phyloP scores from a whole-genome alignment of 2,888 invertebrate genomes.

The Sinohyriopsis cumingii region DNA sequence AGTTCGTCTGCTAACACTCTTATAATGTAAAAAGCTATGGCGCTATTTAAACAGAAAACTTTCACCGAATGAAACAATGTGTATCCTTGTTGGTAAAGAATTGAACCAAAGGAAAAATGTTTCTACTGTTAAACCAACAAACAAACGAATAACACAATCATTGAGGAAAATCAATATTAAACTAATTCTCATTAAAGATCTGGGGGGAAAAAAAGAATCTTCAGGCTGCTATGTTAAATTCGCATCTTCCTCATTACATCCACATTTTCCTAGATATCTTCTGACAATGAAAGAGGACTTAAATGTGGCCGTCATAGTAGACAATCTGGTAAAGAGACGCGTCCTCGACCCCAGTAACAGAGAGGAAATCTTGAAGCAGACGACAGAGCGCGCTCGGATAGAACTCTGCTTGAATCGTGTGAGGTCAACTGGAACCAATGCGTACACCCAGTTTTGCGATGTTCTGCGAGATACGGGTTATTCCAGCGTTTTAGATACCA shows the following conservation, averaged over 20 bases:
- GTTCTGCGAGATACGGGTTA: conserved; percentile 47
- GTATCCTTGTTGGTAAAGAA: too few relatives aligned
- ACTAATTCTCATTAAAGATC: not conserved
- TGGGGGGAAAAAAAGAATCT: not conserved
- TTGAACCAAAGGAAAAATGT: too few relatives aligned
- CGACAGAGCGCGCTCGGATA: conserved; percentile 36
- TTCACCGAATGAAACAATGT: too few relatives aligned
- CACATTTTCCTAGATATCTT: conserved; percentile 32
- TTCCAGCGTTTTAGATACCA: conserved; percentile 43
- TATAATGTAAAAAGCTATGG: too few relatives aligned
- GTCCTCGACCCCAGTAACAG: conserved; percentile 40
- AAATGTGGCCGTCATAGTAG: conserved; percentile 41
- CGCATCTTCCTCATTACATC: not conserved
- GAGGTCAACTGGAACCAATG: conserved; percentile 37
- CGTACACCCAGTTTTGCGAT: conserved; percentile 42
- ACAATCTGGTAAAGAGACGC: conserved; percentile 43
- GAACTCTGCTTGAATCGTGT: conserved; percentile 45
- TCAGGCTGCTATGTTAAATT: not conserved
- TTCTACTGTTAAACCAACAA: too few relatives aligned
- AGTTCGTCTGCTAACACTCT: too few relatives aligned
- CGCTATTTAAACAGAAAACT: too few relatives aligned
- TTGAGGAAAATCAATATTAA: not conserved
- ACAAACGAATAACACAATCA: too few relatives aligned
- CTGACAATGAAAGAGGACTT: conserved; percentile 47
- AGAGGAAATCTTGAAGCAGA: conserved; percentile 42